A percentile compares a stretch with the other conserved stretches of the same genome.
These are phyloP conservation scores for Trissolcus basalis DNA, from an alignment of 1,140 invertebrate species.

Conservation along the genomic window DNA sequence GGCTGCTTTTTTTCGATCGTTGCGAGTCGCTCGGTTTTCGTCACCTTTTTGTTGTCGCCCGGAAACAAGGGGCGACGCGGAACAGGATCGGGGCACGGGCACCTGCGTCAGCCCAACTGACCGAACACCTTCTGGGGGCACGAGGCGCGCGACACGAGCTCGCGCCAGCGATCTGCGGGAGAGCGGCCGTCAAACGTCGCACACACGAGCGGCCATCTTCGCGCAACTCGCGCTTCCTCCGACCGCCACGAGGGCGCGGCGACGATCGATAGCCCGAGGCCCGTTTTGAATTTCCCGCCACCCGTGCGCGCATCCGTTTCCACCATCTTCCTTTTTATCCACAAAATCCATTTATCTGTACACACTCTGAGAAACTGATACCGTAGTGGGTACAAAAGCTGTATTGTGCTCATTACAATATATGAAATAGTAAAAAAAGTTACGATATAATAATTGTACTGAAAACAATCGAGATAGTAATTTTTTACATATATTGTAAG, in stretches of 20 bases:
- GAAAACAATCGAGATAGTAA: no score
- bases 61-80: neutral
- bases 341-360: no score
- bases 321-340: no score
- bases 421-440: no score
- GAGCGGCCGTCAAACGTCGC: conserved; percentile 29
- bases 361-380: no score
- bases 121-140: conserved; percentile 6
- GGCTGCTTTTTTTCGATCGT: conserved; percentile 1
- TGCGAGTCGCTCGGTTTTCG: neutral
- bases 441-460: no score
- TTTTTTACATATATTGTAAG: no score
- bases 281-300: conserved; percentile 13
- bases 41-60: neutral
- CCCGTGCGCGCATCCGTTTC: no score
- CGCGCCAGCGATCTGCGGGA: conserved; percentile 17
- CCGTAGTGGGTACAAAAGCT: no score
- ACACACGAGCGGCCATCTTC: conserved; percentile 26
- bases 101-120: conserved; percentile 8
- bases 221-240: conserved; percentile 15
- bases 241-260: conserved; percentile 8
- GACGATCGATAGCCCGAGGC: conserved; percentile 9
- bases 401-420: no score
- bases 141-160: conserved; percentile 30
- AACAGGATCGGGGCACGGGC: neutral